Base-by-base conservation (phyloP, 2,113 vertebrate species). In the Scomber scombrus region DNA sequence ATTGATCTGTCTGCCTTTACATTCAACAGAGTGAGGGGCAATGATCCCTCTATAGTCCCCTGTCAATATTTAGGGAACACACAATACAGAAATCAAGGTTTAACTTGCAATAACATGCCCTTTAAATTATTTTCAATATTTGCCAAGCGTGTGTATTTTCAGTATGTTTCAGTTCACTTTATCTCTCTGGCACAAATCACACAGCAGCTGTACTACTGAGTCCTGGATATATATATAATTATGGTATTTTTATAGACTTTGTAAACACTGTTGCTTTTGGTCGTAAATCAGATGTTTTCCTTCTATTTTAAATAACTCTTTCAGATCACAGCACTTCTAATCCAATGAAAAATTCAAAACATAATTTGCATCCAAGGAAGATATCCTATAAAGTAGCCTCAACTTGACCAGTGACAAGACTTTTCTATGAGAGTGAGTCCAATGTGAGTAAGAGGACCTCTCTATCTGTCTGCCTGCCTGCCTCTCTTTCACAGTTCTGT, bases 21-120 rank as follows among this genome's bases (percentile, higher is more conserved):
- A 73, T 79, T 84, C 75, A 63, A 72, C 78, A 84, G 51, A 65
- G 29, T 75, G 64, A 70, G 50, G 80, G 78, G 57, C 80, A 82
- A 72, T 71, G 77, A 58, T 57, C 81, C 16, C n/a, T 66, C 58
- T 34, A 50, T 82, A 51, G 51, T 43, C 43, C 23, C 75, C 54
- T 64, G 79, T 84, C 70, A 88, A 85, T 85, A 89, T 87, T 86
- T 69, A 70, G 9, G 8, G 78, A 82, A 84, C 84, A 73, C 2
- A 26, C 64, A 29, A 61, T 3, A 54, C 80, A 70, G 52, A 51
- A 82, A 79, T 71, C 29, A 75, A 66, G n/a, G 54, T 79, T 76
- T 69, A 18, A 29, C 2, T 50, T 54, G 31, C 11, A 66, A 18
- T 29, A 57, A 50, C 43, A 60, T 46, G 5, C 1, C 10, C 1